Evolutionary conservation across 2,797 vertebrate species (phyloP).

Genomic region (Oreortyx pictus): DNA sequence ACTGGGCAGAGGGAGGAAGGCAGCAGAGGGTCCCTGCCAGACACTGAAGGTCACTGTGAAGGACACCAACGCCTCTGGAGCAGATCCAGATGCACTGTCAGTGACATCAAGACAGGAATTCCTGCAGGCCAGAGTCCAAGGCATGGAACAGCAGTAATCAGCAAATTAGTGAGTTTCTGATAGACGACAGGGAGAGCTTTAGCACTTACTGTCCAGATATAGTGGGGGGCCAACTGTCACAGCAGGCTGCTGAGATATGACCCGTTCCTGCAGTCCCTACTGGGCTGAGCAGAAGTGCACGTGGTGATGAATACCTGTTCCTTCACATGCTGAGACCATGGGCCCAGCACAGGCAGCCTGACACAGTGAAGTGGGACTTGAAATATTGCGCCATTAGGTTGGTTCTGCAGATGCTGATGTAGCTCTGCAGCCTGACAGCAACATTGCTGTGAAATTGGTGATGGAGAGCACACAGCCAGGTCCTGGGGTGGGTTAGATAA

Average conservation of each 20-base stretch:
- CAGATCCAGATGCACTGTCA: neutral
- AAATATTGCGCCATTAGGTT: neutral
- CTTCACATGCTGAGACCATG: neutral
- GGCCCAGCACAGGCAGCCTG: neutral
- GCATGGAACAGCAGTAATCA: neutral
- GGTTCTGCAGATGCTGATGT: neutral
- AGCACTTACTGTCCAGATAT: neutral
- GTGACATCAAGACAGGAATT: conserved; percentile 7
- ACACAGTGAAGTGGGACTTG: neutral
- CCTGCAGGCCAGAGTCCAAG: neutral
- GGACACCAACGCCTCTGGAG: neutral
- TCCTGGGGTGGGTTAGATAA: neutral
- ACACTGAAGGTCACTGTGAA: neutral
- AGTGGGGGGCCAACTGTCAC: neutral
- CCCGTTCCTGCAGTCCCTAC: neutral
- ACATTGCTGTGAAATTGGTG: rapidly evolving
- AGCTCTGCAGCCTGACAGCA: neutral
- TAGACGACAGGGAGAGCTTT: neutral
- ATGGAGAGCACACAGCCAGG: neutral
- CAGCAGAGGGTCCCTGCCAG: neutral
- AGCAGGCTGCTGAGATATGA: rapidly evolving
- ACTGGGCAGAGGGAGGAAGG: neutral
- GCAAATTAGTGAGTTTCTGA: conserved; percentile 16
- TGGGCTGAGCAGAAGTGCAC: rapidly evolving
- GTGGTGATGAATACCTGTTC: neutral